Percentiles rank a stretch among this genome's conserved stretches.
Evolutionary conservation across 2,888 invertebrate genomes (phyloP).

Genomic region (Shargacucullia verbasci): DNA sequence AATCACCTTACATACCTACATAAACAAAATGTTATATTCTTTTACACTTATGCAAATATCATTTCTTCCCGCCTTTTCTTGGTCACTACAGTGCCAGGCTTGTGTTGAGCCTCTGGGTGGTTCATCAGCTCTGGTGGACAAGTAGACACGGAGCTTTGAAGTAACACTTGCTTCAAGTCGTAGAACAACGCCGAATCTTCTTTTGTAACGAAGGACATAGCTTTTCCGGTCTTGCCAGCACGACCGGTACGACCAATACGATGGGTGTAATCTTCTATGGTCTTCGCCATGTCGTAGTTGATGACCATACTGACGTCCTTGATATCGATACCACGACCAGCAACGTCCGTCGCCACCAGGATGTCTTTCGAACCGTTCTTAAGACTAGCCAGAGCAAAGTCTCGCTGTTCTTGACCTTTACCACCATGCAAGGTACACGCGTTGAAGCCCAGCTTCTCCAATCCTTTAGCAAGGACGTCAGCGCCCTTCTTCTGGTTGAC

Average conservation of each 20-base stretch:
- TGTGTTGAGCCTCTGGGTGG: slow-evolving; percentile 99
- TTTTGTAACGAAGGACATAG: slow-evolving; percentile 98
- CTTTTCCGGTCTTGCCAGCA: slow-evolving; percentile 99
- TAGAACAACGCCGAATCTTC: slow-evolving; percentile 98
- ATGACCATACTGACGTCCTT: slow-evolving; percentile 99
- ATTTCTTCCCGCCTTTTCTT: slow-evolving; percentile 98
- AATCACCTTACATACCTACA: slow-evolving; percentile 14
- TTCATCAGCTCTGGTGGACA: slow-evolving; percentile 99
- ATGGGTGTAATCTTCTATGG: slow-evolving; percentile 99
- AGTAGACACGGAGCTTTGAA: slow-evolving; percentile 96
- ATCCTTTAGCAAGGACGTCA: slow-evolving; percentile 98
- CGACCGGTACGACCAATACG: slow-evolving; percentile 99
- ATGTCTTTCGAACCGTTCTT: slow-evolving; percentile 99
- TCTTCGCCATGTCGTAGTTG: slow-evolving; percentile 99
- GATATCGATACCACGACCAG: slow-evolving; percentile 99
- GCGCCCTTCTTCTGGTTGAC: slow-evolving; percentile 99
- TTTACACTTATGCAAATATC: slow-evolving; percentile 93
- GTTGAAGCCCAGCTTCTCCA: slow-evolving; percentile 98
- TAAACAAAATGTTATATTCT: slow-evolving; percentile 43
- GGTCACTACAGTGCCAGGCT: slow-evolving; percentile 98
- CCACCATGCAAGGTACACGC: slow-evolving; percentile 99
- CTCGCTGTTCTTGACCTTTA: slow-evolving; percentile 99
- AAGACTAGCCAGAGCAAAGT: slow-evolving; percentile 98
- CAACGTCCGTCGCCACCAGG: slow-evolving; percentile 99
- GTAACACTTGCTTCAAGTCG: slow-evolving; percentile 97